phyloP scores from a whole-genome alignment of 2,797 vertebrate species.

The Ctenopoma kingsleyae region DNA sequence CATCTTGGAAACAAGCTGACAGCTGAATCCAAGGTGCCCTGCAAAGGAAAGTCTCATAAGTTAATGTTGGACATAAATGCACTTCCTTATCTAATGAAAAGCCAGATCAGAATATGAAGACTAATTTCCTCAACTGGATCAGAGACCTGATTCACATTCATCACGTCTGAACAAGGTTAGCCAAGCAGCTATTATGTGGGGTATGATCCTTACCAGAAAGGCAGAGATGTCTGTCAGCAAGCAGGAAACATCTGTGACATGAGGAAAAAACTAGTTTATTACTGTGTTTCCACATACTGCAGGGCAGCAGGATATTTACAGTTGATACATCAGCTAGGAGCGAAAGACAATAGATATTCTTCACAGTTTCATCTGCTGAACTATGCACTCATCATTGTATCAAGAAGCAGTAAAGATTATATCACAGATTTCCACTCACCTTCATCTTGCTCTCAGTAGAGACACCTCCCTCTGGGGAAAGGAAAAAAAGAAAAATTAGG shows the following conservation, averaged over 20 bases:
- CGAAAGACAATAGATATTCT: constrained; percentile 81
- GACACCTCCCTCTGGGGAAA: fast-evolving
- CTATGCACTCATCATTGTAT: constrained; percentile 89
- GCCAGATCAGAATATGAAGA: constrained; percentile 75
- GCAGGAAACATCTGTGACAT: neutral
- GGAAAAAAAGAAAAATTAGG: neutral
- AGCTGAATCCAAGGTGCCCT: fast-evolving
- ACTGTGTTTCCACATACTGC: fast-evolving
- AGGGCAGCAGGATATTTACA: fast-evolving
- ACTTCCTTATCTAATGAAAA: fast-evolving
- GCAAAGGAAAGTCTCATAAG: neutral
- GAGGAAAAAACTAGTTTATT: neutral
- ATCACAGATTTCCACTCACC: constrained; percentile 26
- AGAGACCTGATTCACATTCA: constrained; percentile 87
- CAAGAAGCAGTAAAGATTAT: fast-evolving
- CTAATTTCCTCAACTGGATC: constrained; percentile 82
- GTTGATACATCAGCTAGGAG: constrained; percentile 90
- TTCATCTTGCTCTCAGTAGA: fast-evolving
- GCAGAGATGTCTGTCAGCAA: fast-evolving
- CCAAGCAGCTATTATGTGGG: fast-evolving
- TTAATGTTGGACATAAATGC: fast-evolving
- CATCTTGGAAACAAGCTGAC: fast-evolving
- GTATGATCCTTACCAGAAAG: constrained; percentile 26
- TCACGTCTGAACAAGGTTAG: constrained; percentile 61
- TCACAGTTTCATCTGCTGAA: constrained; percentile 88